Evolutionary conservation across 2,113 vertebrate species (phyloP), one percentile per base, ranked within the genome.

Genomic region (Lophotis ruficrista): DNA sequence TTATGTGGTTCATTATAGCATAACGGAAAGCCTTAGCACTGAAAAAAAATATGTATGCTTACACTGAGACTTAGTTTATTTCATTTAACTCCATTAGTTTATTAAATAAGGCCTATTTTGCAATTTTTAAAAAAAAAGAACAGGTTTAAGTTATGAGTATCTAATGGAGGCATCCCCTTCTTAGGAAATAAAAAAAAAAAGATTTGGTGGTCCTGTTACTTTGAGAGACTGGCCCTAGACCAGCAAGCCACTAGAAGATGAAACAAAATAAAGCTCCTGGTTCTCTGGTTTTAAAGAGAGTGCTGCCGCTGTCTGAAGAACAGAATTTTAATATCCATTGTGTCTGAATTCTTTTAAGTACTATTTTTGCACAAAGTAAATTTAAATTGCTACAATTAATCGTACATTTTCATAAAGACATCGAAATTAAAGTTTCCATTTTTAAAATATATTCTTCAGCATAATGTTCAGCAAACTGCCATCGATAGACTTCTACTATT

Each of bases 141-240:
- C 14, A 70, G 8, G 5, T 38, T 83, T 78, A 83, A 58, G 7
- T 21, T 21, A 77, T 68, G 4, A 21, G 10, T 7, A 45, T 18
- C 12, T 75, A 64, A 81, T 1, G 19, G 14, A 56, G 12, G 15
- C 0, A 9, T 8, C 6, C 2, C 2, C 6, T 38, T 43, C 47
- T 13, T 9, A 4, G 22, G 8, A 48, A 81, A 73, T n/a, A 50
- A 24, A 61, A 53, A 50, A 24, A 61, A 53, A 60, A 54, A 25
- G 9, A 65, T 60, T n/a, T 81, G 18, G 10, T 60, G 8, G 9
- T 31, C 13, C 20, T 56, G 2, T 38, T 80, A 50, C 25, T 79
- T 31, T 3, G 3, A 24, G 12, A 4, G 47, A 30, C 19, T n/a
- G 4, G 25, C 22, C 18, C 51, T 28, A 17, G 21, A 56, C 23